Conservation (phyloP, 1,140 invertebrate species). For the Camponotus pennsylvanicus region DNA sequence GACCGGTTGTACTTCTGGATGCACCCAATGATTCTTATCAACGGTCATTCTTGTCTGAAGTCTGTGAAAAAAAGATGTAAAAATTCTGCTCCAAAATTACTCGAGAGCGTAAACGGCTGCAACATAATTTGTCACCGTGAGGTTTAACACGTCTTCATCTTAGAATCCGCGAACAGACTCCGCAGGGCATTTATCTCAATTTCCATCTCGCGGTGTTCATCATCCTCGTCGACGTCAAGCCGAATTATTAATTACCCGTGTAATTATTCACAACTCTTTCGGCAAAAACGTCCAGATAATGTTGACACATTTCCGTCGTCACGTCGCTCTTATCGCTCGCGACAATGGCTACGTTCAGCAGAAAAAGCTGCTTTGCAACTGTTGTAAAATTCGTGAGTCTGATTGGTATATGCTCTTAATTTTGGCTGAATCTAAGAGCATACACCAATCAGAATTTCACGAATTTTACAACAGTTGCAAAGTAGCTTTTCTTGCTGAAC, state of each 20-base stretch:
- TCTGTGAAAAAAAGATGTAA: neutral
- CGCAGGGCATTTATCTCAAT: neutral
- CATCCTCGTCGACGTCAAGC: slow-evolving; percentile 2
- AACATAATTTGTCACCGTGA: neutral
- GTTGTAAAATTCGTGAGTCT: no score
- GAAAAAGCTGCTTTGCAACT: no score
- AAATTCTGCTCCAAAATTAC: neutral
- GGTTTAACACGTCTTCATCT: neutral
- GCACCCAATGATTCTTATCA: neutral
- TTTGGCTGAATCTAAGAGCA: no score
- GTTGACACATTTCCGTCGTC: neutral
- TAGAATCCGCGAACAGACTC: neutral
- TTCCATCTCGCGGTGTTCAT: neutral
- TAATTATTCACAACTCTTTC: slow-evolving; percentile 45
- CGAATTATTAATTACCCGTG: slow-evolving; percentile 27
- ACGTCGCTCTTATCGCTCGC: neutral
- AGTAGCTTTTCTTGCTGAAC: no score
- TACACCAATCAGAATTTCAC: no score
- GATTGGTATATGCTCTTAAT: no score
- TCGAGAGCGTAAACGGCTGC: neutral
- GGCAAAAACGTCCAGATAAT: neutral
- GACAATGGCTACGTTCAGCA: neutral
- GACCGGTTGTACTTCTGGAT: no score
- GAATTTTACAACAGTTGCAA: no score
- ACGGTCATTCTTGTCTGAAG: neutral